Base-by-base conservation (phyloP, 2,888 invertebrate species). In the Tetragonula carbonaria region DNA sequence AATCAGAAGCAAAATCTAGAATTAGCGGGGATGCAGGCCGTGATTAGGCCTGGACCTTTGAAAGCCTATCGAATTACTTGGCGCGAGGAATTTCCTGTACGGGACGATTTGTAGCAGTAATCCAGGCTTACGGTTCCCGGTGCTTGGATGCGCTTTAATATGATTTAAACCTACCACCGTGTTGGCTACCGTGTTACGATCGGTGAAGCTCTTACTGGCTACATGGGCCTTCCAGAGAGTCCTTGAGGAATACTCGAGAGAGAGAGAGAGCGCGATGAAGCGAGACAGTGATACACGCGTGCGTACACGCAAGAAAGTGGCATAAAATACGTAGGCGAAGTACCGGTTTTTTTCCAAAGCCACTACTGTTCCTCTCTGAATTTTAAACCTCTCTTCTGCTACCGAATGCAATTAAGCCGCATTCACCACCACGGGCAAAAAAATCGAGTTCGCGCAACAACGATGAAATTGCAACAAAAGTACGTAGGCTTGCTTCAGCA, bases 111-210 rank as follows among this genome's bases (percentile, higher is more conserved):
- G 81, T 78, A 78, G 82, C 84, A 78, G 76, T 90, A 90, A 90
- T 91, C 90, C 88, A 75, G 81, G 86, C 86, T 90, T 90, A 90
- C 78, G 74, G 78, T 82, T 82, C 85, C 84, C 77, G 84, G 81
- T 82, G 77, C 84, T 86, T 88, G 87, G 89, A 89, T 87, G 87
- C 87, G 91, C 88, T 91, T 92, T 92, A 92, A 92, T 92, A 86
- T 91, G 91, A 92, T 91, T 92, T 92, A 92, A 92, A 90, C 90
- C 89, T 88, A 90, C 88, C 90, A 88, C 84, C 87, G 86, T 90
- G 87, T 88, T 84, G 85, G 91, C 91, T 91, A 91, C 91, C 90
- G 92, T 92, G 86, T 92, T 92, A 92, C 92, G 90, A 88, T 79
- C 90, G 74, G 74, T 71, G 72, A 71, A 50, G 74, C 87, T 81